Evolutionary conservation across 2,888 invertebrate genomes (phyloP), one percentile per base, ranked within the genome.

Genomic region (Tillus elongatus): DNA sequence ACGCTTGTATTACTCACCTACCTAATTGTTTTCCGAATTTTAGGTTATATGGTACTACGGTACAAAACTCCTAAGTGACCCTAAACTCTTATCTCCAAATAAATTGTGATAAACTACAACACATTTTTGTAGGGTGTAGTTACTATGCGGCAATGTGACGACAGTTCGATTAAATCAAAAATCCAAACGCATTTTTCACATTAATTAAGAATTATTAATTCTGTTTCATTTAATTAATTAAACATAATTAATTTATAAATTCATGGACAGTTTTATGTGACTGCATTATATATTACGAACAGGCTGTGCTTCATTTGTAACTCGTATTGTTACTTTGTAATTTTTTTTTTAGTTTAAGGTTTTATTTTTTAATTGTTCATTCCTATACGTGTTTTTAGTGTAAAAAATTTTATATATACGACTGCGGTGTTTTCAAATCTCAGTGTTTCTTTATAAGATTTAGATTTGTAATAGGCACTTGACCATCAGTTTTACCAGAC

Each of bases 21-120:
- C 67, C 71, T 84, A 45, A 58, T 81, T 49, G 73, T 79, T 50
- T 83, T 83, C 66, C 73, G 83, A 47, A 68, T 76, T 36, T 67
- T 82, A 44, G 82, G 83, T 45, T 84, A 84, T 62, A 66, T 80
- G 47, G 82, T 82, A 44, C 67, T 84, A 50, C 74, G 83, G 49
- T 82, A 77, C 58, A 73, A 79, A 51, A 71, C 75, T 57, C 78
- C 79, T 49, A 78, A 79, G 69, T 75, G 70, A 72, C 59, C 48
- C 46, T 45, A 44, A 50, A 49, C 40, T 36, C 30, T 37, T 28
- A 33, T 35, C 41, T 46, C 48, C 49, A 41, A 40, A 49, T 42
- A 47, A 51, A 51, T 52, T 54, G 55, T 54, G 55, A 55, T 19
- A 19, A 6, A 19, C n/a, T 19, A 19, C 24, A 19, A 19, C n/a